A percentile compares a stretch with the other conserved stretches of the same genome.
Conservation (phyloP, 2,888 invertebrate species). For the Calameuta filiformis region DNA sequence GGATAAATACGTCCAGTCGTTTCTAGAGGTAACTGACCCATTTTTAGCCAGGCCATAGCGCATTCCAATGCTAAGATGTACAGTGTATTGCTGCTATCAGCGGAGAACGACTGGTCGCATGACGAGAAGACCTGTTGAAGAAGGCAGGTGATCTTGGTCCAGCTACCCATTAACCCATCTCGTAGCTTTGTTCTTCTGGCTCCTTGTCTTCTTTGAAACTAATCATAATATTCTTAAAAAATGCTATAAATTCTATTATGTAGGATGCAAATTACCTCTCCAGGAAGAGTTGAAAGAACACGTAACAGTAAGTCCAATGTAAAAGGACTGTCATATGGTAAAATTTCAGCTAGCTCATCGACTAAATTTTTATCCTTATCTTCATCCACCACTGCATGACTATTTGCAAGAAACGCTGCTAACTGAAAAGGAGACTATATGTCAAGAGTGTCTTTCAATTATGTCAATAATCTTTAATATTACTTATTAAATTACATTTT, state of each 20-base stretch:
- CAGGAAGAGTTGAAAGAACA: constrained; percentile 87
- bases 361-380: constrained; percentile 75
- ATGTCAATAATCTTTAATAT: background rate
- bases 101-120: constrained; percentile 39
- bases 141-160: constrained; percentile 53
- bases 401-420: constrained; percentile 84
- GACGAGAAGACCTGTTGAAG: constrained; percentile 55
- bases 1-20: constrained; percentile 52
- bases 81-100: constrained; percentile 38
- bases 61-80: constrained; percentile 55
- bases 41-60: constrained; percentile 54
- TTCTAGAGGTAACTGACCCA: constrained; percentile 51
- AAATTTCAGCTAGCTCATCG: constrained; percentile 78
- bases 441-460: background rate
- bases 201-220: constrained; percentile 47
- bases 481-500: background rate
- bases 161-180: constrained; percentile 44
- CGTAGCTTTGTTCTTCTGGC: constrained; percentile 34
- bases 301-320: constrained; percentile 78
- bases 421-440: constrained; percentile 70
- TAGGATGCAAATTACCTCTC: constrained; percentile 74
- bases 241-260: constrained; percentile 16
- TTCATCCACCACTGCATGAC: constrained; percentile 68
- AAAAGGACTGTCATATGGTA: constrained; percentile 72
- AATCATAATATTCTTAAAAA: constrained; percentile 12